Base-by-base conservation (phyloP, 2,797 vertebrate genomes). In the Sternarchorhynchus goeldii region DNA sequence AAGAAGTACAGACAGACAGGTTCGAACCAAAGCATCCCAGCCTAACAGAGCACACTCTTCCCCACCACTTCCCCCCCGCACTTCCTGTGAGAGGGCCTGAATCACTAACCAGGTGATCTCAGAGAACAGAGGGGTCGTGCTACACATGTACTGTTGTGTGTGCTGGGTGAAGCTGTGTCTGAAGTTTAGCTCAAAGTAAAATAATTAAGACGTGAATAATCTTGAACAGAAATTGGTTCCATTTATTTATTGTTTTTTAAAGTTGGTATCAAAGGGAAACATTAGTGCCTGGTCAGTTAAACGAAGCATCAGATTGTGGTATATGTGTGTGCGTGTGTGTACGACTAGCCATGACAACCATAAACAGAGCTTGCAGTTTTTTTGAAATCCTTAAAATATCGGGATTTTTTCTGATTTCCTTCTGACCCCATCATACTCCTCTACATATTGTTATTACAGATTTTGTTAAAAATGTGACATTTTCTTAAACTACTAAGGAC, bases 281-380 rank as follows among this genome's bases (percentile, higher is more conserved):
- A 73, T 78, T 16, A 60, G 31, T 34, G 75, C 32, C 65, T 81
- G 75, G 87, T 87, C 80, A 78, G 45, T n/a, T 62, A 7, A 58
- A 86, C 66, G 81, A 45, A 57, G 83, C 75, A 86, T 86, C 71
- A 79, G 59, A 79, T 62, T 76, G 75, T 82, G 55, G 34, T 41
- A 78, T 31, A 60, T 18, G n/a, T 75, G 0, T 67, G 36, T 77
- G 17, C 62, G 64, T 31, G 41, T 57, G 58, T 55, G 20, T 79
- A 60, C 64, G 64, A 64, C 80, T 82, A 73, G 80, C 83, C 76
- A 84, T 88, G 56, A 58, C 69, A 75, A 70, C 83, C 84, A 82
- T 50, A 85, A 82, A 87, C 85, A 84, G 81, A 85, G 76, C 83
- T 79, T 77, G 87, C 90, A 81, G 81, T 57, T 81, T 82, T 85